These are phyloP conservation scores for Nemotelus pantherinus DNA, from an alignment of 2,888 invertebrate genomes.

Conservation along the genomic window DNA sequence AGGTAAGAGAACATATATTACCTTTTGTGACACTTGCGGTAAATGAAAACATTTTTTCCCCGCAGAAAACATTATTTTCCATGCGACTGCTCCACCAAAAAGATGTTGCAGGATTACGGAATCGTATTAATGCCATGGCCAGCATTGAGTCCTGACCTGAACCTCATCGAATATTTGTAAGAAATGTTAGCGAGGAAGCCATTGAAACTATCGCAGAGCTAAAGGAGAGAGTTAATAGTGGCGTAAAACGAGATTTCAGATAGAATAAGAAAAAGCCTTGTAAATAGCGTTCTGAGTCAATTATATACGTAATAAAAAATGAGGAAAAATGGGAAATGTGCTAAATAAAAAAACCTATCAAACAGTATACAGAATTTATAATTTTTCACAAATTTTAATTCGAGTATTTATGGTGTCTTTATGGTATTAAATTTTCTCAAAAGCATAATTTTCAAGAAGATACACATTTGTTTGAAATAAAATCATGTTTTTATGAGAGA, in stretches of 20 bases:
- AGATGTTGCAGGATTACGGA: slow-evolving; percentile 22
- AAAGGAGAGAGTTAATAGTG: slow-evolving; percentile 20
- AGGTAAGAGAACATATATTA: neutral
- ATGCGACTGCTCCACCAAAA: slow-evolving; percentile 6
- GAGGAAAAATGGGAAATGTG: too few relatives aligned
- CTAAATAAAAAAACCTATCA: too few relatives aligned
- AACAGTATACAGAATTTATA: too few relatives aligned
- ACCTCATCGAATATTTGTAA: slow-evolving; percentile 10
- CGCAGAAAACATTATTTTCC: neutral
- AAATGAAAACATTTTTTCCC: slow-evolving; percentile 13
- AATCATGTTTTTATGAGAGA: too few relatives aligned
- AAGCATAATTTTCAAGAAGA: too few relatives aligned
- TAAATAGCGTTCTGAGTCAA: slow-evolving; percentile 2
- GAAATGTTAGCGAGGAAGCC: slow-evolving; percentile 1
- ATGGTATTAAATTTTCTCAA: too few relatives aligned
- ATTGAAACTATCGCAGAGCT: slow-evolving; percentile 18
- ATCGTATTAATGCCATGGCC: slow-evolving; percentile 2
- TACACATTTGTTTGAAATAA: too few relatives aligned
- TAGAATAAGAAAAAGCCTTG: neutral
- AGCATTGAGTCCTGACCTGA: slow-evolving; percentile 13
- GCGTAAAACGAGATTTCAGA: neutral
- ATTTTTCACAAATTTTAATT: too few relatives aligned
- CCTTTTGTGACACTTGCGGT: slow-evolving; percentile 10
- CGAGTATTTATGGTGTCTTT: too few relatives aligned
- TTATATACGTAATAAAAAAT: neutral